Percentiles rank a stretch among this genome's conserved stretches.
These are phyloP conservation scores for Hypomesus transpacificus DNA, from an alignment of 2,113 vertebrate genomes.

Conservation along the genomic window DNA sequence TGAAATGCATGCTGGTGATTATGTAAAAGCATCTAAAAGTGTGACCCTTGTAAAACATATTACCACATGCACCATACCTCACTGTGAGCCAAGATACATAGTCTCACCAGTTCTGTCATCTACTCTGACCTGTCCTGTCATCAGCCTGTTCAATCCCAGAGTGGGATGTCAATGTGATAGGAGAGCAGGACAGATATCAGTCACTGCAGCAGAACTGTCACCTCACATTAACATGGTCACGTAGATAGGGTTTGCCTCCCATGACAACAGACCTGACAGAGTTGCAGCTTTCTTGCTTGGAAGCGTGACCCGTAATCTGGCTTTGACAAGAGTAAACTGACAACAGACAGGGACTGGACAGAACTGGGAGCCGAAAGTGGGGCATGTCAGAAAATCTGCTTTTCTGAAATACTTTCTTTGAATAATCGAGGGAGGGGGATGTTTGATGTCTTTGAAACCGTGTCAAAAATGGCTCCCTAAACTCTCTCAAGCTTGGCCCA, in stretches of 20 bases:
- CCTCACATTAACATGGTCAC: conserved; percentile 40
- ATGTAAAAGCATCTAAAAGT: neutral
- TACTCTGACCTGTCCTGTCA: conserved; percentile 24
- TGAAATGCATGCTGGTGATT: conserved; percentile 15
- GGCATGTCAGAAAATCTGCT: conserved; percentile 34
- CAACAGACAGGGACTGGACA: conserved; percentile 16
- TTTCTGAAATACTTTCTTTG: conserved; percentile 26
- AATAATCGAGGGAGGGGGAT: conserved; percentile 9
- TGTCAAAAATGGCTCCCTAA: conserved; percentile 23
- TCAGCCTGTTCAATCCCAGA: conserved; percentile 33
- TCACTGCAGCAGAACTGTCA: conserved; percentile 47
- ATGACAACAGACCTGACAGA: neutral
- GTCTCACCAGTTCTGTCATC: conserved; percentile 20
- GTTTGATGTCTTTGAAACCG: conserved; percentile 37
- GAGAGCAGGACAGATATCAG: conserved; percentile 26
- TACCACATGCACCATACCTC: neutral
- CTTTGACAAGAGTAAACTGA: conserved; percentile 35
- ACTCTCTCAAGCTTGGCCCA: conserved; percentile 38
- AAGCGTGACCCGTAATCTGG: conserved; percentile 32
- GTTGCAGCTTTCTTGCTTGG: conserved; percentile 9
- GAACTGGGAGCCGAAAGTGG: conserved; percentile 36
- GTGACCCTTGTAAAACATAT: conserved; percentile 1
- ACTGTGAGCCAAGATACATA: neutral
- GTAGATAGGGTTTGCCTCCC: conserved; percentile 8
- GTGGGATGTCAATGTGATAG: conserved; percentile 40